phyloP scores from a whole-genome alignment of 2,888 invertebrate genomes.

The Harmothoe impar region DNA sequence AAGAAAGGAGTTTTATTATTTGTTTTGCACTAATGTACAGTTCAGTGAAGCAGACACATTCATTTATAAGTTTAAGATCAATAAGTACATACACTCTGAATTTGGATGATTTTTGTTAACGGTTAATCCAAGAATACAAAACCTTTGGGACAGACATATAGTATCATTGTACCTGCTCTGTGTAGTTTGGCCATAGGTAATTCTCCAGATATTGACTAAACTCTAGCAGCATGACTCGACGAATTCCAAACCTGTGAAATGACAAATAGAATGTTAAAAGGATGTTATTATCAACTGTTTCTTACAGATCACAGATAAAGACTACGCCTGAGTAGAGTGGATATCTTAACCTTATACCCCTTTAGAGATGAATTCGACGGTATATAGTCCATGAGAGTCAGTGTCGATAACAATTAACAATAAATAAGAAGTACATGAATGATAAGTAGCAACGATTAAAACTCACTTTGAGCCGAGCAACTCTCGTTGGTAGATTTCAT shows the following conservation, averaged over 20 bases:
- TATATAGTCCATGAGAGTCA: too few species aligned
- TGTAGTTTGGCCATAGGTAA: slow-evolving; percentile 97
- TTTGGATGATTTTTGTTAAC: too few species aligned
- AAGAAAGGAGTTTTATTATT: neutral
- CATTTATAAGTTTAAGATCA: neutral
- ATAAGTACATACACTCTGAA: too few species aligned
- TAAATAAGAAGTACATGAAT: too few species aligned
- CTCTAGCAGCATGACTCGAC: slow-evolving; percentile 97
- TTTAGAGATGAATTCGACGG: too few species aligned
- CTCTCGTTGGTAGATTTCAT: slow-evolving; percentile 94
- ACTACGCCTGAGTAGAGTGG: too few species aligned
- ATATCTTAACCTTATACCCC: too few species aligned
- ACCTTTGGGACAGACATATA: too few species aligned
- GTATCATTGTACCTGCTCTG: slow-evolving; percentile 84
- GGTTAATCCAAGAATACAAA: too few species aligned
- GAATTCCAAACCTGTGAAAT: slow-evolving; percentile 81
- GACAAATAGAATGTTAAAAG: slow-evolving; percentile 58
- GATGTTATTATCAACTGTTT: neutral
- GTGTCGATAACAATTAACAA: too few species aligned
- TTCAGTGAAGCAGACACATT: neutral
- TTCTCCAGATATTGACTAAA: slow-evolving; percentile 98
- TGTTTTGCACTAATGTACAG: neutral
- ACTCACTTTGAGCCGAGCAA: slow-evolving; percentile 91
- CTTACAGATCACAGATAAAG: neutral
- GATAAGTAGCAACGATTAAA: neutral